Base-by-base conservation (phyloP, 2,113 vertebrate genomes). In the Carassius auratus region DNA sequence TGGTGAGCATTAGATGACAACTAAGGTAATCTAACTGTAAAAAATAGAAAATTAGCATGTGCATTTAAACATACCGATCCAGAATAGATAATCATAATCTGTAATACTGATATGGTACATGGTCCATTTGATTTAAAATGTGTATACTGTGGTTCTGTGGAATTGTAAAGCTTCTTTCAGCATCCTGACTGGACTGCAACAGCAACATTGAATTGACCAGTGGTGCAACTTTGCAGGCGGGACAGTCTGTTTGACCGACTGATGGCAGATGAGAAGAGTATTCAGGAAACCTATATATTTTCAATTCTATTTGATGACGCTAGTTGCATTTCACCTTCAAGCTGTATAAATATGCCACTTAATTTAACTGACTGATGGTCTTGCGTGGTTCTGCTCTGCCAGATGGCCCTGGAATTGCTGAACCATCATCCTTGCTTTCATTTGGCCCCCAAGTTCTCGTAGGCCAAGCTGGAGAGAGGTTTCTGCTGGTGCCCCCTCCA, bases 401-500 rank as follows among this genome's bases (percentile, higher is more conserved):
- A 79, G 80, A 85, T 85, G 76, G 77, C n/a, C 30, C 1, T 57
- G 75, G 57, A 84, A 9, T 38, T 7, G 33, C 30, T 23, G 55
- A 62, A 64, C 52, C 17, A 59, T 82, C 76, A 74, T 33, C 33
- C 42, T 75, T 80, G 61, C 36, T 68, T 57, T 80, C 48, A 42
- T 83, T 61, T 48, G 6, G 38, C 61, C 77, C 48, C 21, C 30
- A n/a, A 69, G 33, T 57, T 81, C 52, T 48, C 26, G 5, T 15
- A 87, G 71, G 64, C 59, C 75, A 74, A 36, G 71, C 61, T 26
- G 55, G 66, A 76, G 21, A 3, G 66, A 75, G 84, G 48, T 76
- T 76, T 83, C 36, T 66, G 14, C 66, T 48, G n/a, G 33, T 50
- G 7, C 73, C 33, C 74, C 75, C 52, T 36, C 45, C 57, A 30